Conservation (phyloP, 1,140 invertebrate genomes). For the Mesaphorura yosii region DNA sequence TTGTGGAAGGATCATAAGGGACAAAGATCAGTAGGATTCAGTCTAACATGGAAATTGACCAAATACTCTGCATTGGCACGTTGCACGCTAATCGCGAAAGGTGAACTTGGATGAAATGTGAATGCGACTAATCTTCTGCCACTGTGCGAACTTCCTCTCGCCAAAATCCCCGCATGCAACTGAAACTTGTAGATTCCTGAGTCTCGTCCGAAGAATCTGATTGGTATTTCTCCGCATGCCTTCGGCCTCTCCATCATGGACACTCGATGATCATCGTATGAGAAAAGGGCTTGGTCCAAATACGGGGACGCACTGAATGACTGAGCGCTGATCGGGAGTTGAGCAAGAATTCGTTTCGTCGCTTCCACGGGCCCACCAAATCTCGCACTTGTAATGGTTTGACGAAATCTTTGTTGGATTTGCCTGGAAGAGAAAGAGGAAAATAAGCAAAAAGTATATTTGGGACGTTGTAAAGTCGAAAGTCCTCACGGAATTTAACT, state of each 20-base stretch:
- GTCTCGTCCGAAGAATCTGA: slow-evolving; percentile 82
- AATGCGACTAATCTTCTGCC: slow-evolving; percentile 82
- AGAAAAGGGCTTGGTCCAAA: slow-evolving; percentile 81
- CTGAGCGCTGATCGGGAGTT: slow-evolving; percentile 89
- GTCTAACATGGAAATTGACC: slow-evolving; percentile 82
- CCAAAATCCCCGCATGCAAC: slow-evolving; percentile 65
- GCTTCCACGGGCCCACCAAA: slow-evolving; percentile 75
- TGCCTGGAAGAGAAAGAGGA: slow-evolving; percentile 33
- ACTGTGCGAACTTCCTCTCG: slow-evolving; percentile 44
- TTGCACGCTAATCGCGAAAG: slow-evolving; percentile 91
- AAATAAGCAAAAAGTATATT: slow-evolving; percentile 11
- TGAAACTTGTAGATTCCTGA: slow-evolving; percentile 79
- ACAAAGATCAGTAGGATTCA: not conserved
- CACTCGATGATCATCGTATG: slow-evolving; percentile 92
- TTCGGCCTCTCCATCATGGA: slow-evolving; percentile 91
- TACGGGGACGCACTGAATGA: slow-evolving; percentile 88
- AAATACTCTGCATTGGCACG: slow-evolving; percentile 89
- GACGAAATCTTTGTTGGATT: slow-evolving; percentile 62
- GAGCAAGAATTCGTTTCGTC: slow-evolving; percentile 75
- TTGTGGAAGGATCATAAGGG: too few relatives aligned
- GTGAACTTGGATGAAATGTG: slow-evolving; percentile 93
- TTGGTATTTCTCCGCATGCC: slow-evolving; percentile 83
- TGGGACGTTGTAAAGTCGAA: slow-evolving; percentile 7
- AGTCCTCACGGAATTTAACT: slow-evolving; percentile 10
- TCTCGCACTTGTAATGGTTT: slow-evolving; percentile 74